A percentile compares a stretch with the other conserved stretches of the same genome.
phyloP scores from a whole-genome alignment of 2,113 vertebrate genomes.

The Nyctereutes procyonoides region DNA sequence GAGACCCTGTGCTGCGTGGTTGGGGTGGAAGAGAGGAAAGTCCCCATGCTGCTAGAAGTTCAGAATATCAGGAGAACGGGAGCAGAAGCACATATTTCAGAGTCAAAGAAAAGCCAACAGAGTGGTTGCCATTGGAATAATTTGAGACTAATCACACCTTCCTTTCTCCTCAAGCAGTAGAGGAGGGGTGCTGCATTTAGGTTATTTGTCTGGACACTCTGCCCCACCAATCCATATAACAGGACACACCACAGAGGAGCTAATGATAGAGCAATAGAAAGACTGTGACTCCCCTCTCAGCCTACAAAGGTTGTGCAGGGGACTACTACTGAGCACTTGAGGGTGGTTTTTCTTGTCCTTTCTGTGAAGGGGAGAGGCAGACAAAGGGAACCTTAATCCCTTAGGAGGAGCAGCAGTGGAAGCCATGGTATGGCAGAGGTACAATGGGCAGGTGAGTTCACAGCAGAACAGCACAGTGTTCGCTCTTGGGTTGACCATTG shows the following conservation, averaged over 20 bases:
- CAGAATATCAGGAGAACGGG: neutral
- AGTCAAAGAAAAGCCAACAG: neutral
- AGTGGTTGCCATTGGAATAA: neutral
- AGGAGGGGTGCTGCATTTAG: neutral
- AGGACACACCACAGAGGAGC: neutral
- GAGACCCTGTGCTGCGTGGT: neutral
- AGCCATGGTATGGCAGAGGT: neutral
- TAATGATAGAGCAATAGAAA: neutral
- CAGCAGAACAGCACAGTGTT: neutral
- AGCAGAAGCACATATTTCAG: neutral
- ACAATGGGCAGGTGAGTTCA: accelerated
- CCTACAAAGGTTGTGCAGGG: neutral
- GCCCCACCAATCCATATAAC: too few relatives aligned
- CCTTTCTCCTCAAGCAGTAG: neutral
- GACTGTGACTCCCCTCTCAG: neutral
- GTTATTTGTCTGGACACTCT: neutral
- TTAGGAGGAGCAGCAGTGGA: neutral
- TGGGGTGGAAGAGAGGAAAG: neutral
- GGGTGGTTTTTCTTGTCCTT: neutral
- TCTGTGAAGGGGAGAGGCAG: neutral
- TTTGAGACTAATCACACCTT: neutral
- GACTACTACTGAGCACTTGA: neutral
- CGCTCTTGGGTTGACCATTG: neutral
- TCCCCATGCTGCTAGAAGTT: neutral
- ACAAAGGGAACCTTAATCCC: neutral